Percentiles rank a stretch among this genome's conserved stretches.
These are phyloP conservation scores for Epizoanthus stellaris DNA, from an alignment of 92 coral and sea anemone species.

Conservation along the genomic window DNA sequence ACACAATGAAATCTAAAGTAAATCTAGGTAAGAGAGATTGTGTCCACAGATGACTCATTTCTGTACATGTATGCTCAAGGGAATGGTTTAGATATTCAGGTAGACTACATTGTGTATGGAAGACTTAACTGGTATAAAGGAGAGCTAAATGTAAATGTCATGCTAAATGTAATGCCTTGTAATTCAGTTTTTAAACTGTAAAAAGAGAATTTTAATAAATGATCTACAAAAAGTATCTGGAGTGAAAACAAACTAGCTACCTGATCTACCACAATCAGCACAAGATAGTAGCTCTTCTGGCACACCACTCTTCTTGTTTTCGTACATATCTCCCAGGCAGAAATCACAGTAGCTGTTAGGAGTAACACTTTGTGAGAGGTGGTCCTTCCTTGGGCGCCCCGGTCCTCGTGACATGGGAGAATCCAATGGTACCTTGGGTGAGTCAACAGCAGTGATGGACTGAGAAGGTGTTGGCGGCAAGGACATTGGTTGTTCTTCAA, in stretches of 20 bases:
- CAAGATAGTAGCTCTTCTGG: conserved; percentile 97
- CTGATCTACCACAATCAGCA: conserved; percentile 99
- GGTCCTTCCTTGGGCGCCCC: conserved; percentile 67
- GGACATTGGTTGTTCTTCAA: conserved; percentile 66
- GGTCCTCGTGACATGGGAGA: conserved; percentile 63
- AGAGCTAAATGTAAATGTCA: no score
- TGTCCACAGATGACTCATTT: no score
- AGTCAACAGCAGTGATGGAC: conserved; percentile 60
- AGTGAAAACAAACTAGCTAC: conserved; percentile 49
- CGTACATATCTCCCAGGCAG: conserved; percentile 90
- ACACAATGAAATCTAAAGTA: no score
- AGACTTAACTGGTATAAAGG: no score
- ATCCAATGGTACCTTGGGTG: conserved; percentile 73
- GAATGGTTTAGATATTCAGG: no score
- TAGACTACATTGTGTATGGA: no score
- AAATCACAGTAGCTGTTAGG: conserved; percentile 98
- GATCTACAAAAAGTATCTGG: no score
- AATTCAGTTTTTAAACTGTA: no score
- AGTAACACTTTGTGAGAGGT: conserved; percentile 60
- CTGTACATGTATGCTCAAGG: no score
- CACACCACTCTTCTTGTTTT: conserved; percentile 84
- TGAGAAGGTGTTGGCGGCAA: conserved; percentile 69
- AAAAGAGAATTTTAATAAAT: no score
- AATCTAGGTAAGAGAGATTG: no score
- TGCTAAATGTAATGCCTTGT: no score